Base-by-base conservation (phyloP, 2,113 vertebrate species). In the Talpa occidentalis region DNA sequence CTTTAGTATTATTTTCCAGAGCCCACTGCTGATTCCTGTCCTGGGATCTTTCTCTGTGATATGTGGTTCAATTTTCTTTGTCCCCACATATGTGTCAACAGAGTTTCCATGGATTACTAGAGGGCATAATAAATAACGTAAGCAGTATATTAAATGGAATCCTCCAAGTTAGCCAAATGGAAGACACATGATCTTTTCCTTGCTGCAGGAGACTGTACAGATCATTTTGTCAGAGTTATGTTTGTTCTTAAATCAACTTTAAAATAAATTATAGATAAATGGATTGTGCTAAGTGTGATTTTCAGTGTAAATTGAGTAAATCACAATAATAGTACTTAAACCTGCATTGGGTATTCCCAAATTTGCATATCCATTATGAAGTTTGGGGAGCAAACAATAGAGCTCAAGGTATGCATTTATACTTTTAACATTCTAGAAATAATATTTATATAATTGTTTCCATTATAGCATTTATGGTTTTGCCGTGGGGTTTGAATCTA, bases 61-160 rank as follows among this genome's bases (percentile, higher is more conserved):
- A 77, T 78, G 77, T 42, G 32, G 16, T 88, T 88, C 72, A 82
- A 17, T 95, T 91, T 90, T 84, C 77, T 82, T 78, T 80, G n/a
- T 56, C 72, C 17, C 2, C 19, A 24, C 35, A 26, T 82, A 76
- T 44, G 32, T 85, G 32, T 37, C 66, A 92, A 78, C 67, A 77
- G 4, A 73, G 14, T 94, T 81, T 92, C 42, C 37, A 35, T 52
- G 59, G 42, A 72, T 28, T 64, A 49, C 9, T 0, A n/a, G 5
- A 21, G 15, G 64, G 42, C 35, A 42, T 64, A 70, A 56, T 80
- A 40, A 89, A 64, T 30, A 69, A 79, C 10, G 26, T 35, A 67
- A 79, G 16, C 14, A 22, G 15, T 66, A n/a, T 26, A 44, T 42
- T n/a, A 32, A 47, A 37, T 76, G 35, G 17, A 77, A 59, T 26